phyloP scores from a whole-genome alignment of 2,888 invertebrate genomes.

The Epinotia demarniana region DNA sequence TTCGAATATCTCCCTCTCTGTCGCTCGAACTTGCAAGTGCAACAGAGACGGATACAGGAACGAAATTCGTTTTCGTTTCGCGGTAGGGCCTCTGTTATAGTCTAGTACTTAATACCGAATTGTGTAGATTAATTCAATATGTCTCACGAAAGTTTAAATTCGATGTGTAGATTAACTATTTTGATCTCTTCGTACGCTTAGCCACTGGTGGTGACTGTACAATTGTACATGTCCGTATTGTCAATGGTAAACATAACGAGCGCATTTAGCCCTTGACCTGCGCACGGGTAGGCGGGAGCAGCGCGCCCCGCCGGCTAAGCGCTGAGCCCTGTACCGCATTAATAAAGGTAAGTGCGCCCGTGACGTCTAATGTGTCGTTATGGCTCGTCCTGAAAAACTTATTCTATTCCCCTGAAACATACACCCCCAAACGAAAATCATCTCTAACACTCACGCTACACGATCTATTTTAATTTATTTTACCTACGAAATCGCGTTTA shows the following conservation, averaged over 20 bases:
- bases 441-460: slow-evolving; percentile 52
- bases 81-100: too few species aligned
- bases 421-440: slow-evolving; percentile 52
- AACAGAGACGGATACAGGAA: too few species aligned
- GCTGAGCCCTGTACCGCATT: slow-evolving; percentile 77
- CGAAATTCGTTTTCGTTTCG: too few species aligned
- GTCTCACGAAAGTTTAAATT: too few species aligned
- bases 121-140: too few species aligned
- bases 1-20: too few species aligned
- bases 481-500: slow-evolving; percentile 61
- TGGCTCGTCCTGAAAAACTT: slow-evolving; percentile 79
- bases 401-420: slow-evolving; percentile 63
- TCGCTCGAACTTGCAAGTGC: too few species aligned
- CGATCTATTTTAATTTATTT: slow-evolving; percentile 54
- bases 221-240: neutral
- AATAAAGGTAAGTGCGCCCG: slow-evolving; percentile 80
- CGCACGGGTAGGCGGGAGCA: slow-evolving; percentile 58
- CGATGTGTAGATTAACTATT: neutral
- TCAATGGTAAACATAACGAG: slow-evolving; percentile 13
- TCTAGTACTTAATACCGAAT: too few species aligned
- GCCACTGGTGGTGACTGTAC: neutral
- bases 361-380: slow-evolving; percentile 81
- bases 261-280: slow-evolving; percentile 33
- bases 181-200: too few species aligned
- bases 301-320: slow-evolving; percentile 59